Evolutionary conservation across 1,140 invertebrate genomes (phyloP), one percentile per base, ranked within the genome.

Genomic region (Drusus annulatus): DNA sequence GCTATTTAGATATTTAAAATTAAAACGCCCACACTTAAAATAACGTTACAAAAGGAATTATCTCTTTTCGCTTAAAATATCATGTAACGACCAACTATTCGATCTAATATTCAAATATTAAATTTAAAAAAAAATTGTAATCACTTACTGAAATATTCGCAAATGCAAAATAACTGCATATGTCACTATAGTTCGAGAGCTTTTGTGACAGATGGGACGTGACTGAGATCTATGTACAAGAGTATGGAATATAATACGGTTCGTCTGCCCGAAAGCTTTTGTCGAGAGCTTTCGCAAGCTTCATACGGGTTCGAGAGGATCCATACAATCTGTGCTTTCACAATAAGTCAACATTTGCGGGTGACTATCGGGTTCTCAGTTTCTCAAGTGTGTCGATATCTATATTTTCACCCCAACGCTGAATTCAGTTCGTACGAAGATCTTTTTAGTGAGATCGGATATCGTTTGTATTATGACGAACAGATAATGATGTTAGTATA

Each of bases 311-410:
- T 71, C 50, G 25, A 52, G 68, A 71, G 65, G 45, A 51, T 71
- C 51, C 17, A 71, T 50, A 71, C 68, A 52, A 71, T 71, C 68
- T 51, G 68, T 71, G 68, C 68, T 71, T 71, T 71, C 50, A 71
- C 68, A 71, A 71, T 54, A 71, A 71, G 68, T 71, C 45, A 71
- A 71, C 68, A 71, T 71, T 52, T 71, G 68, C 16, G 45, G 17
- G 23, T 13, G 68, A 52, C 52, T 71, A 71, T 71, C 68, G 13
- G 50, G 25, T 71, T 71, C 51, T 50, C 45, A 71, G 50, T 10
- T 23, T 71, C 25, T 52, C 68, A 52, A 71, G 68, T 7, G 21
- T 10, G 13, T 1, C 8, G 8, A 71, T 71, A 51, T 71, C 21
- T 10, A 52, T 71, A 52, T 71, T 71, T 51, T 21, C 68, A 23